Evolutionary conservation across 1,140 invertebrate genomes (phyloP), one percentile per base, ranked within the genome.

Genomic region (Leptonema lineaticorne): DNA sequence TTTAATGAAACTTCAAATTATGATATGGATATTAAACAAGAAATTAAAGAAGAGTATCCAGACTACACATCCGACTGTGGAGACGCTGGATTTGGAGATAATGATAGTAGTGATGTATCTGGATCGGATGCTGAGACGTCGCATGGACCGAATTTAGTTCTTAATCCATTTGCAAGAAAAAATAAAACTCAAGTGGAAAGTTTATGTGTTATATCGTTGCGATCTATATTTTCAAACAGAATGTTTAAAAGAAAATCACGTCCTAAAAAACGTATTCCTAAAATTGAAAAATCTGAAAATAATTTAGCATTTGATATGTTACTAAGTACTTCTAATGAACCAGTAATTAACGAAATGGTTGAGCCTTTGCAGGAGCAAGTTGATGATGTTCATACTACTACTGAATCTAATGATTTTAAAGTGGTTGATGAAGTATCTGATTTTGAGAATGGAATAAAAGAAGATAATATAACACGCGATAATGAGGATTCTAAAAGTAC

Each of bases 161-260:
- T 53, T 53, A 70, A 73, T 33, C 69, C 69, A 2, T 73, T 70
- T 28, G 71, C 69, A 22, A 65, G 68, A 24, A 70, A 63, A 45
- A 67, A 37, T 56, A 48, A 27, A n/a, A 68, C 63, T 16, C 62
- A 68, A 59, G 71, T 73, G 0, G 71, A 73, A 14, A 60, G 58
- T 26, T 48, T 73, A 5, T 56, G 48, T 9, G 24, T 70, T 16
- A 73, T 73, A 18, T 68, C 69, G 5, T 58, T 73, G 4, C 7
- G 71, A 16, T 53, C 65, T 14, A 73, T 73, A 45, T 73, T 73
- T 59, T 70, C 68, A 18, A 56, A 58, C 14, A 73, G 66, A 50
- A 46, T 67, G 56, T 60, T 73, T 26, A 69, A 70, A 33, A 67
- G 53, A 22, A 71, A 69, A 46, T 27, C 20, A 4, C 56, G 48